A percentile compares a stretch with the other conserved stretches of the same genome.
Evolutionary conservation across 2,888 invertebrate species (phyloP).

Genomic region (Melinopterus prodromus): DNA sequence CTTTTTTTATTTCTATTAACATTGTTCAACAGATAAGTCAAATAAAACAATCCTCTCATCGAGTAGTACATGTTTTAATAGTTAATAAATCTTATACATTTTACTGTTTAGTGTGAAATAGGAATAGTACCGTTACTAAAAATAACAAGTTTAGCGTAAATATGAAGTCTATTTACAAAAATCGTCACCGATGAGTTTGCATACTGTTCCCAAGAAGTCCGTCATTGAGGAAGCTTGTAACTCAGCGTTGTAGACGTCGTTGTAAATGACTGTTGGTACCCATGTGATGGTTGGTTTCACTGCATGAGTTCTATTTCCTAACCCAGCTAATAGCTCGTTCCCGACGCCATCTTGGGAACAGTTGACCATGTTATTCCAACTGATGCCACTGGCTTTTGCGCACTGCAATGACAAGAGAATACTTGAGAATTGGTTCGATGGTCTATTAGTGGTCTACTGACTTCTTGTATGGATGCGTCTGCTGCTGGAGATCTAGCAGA

Average conservation of each 20-base stretch:
- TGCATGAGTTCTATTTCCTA: conserved; percentile 57
- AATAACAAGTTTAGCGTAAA: neutral
- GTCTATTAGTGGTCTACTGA: neutral
- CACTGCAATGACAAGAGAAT: conserved; percentile 25
- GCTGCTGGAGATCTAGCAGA: conserved; percentile 24
- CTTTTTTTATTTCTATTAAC: no score
- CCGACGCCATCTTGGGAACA: conserved; percentile 47
- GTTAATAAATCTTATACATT: neutral
- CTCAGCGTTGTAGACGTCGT: conserved; percentile 50
- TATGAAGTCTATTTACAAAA: neutral
- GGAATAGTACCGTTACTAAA: neutral
- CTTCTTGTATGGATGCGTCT: conserved; percentile 26
- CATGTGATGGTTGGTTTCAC: conserved; percentile 55
- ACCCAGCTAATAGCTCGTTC: conserved; percentile 53
- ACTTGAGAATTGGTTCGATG: no score
- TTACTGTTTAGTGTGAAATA: neutral
- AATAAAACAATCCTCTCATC: neutral
- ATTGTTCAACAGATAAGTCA: no score
- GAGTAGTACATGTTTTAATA: neutral
- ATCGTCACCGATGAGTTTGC: conserved; percentile 23
- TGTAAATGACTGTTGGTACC: conserved; percentile 60
- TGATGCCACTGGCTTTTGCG: conserved; percentile 26
- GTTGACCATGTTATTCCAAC: conserved; percentile 43
- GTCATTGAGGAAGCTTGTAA: conserved; percentile 43
- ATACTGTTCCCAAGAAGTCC: conserved; percentile 46